phyloP scores from a whole-genome alignment of 2,888 invertebrate genomes.

The Carterocephalus palaemon region DNA sequence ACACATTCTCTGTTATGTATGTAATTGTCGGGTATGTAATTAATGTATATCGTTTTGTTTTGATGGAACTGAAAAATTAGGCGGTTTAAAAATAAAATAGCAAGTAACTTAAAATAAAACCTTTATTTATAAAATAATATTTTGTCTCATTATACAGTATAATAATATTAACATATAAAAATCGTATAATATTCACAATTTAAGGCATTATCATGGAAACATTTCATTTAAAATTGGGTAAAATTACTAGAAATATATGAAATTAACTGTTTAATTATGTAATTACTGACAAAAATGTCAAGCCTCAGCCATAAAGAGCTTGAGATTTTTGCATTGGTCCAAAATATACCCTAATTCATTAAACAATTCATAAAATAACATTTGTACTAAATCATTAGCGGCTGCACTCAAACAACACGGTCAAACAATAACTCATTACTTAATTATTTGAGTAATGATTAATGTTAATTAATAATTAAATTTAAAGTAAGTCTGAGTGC shows the following conservation, averaged over 20 bases:
- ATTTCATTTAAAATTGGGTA: conserved; percentile 15
- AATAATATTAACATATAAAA: conserved; percentile 60
- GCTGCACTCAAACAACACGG: not conserved
- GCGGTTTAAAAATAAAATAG: conserved; percentile 44
- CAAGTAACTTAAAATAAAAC: conserved; percentile 66
- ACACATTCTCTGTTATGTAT: too few species aligned
- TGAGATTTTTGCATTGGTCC: conserved; percentile 63
- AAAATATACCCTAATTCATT: conserved; percentile 19
- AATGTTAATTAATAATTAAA: conserved; percentile 1
- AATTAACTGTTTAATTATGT: conserved; percentile 14
- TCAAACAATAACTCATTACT: not conserved
- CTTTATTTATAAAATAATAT: conserved; percentile 66
- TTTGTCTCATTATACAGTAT: conserved; percentile 39
- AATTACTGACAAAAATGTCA: conserved; percentile 62
- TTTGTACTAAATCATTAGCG: conserved; percentile 25
- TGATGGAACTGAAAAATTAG: too few species aligned
- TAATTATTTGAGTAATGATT: conserved; percentile 1
- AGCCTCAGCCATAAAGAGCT: conserved; percentile 69
- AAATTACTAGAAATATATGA: conserved; percentile 16
- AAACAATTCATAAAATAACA: conserved; percentile 15
- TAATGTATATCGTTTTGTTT: too few species aligned
- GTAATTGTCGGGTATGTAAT: too few species aligned
- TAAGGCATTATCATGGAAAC: conserved; percentile 59
- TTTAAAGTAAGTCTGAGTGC: not conserved
- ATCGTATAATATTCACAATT: conserved; percentile 47